Evolutionary conservation across 2,113 vertebrate genomes (phyloP).

Genomic region (Perca fluviatilis): DNA sequence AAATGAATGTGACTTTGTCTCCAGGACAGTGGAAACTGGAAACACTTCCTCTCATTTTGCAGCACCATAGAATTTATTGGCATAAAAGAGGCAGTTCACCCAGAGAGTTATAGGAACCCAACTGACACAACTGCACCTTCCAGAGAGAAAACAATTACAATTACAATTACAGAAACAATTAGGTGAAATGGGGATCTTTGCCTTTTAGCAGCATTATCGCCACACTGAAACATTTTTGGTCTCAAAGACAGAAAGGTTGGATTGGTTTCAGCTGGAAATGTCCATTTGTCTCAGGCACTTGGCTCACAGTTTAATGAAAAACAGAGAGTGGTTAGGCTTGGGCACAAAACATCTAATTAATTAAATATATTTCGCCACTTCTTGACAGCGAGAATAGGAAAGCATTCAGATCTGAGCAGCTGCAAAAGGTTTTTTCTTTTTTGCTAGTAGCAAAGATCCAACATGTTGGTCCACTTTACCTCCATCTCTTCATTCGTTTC

Average conservation of each 20-base stretch:
- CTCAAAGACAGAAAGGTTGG: neutral
- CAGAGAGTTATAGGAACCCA: neutral
- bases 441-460: slow-evolving; percentile 51
- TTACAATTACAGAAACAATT: slow-evolving; percentile 13
- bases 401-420: slow-evolving; percentile 13
- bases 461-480: slow-evolving; percentile 55
- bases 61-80: neutral
- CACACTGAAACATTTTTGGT: slow-evolving; percentile 17
- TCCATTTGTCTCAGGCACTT: slow-evolving; percentile 29
- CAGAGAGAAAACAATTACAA: slow-evolving; percentile 2
- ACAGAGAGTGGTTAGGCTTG: slow-evolving; percentile 4
- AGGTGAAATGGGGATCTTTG: slow-evolving; percentile 11
- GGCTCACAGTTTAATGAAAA: slow-evolving; percentile 34
- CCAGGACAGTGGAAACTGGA: neutral
- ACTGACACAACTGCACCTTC: neutral
- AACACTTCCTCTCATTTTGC: no score
- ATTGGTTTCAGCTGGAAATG: slow-evolving; percentile 32
- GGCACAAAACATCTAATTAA: slow-evolving; percentile 39
- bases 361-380: slow-evolving; percentile 42
- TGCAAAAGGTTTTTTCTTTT: slow-evolving; percentile 2
- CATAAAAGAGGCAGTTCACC: neutral
- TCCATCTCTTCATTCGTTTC: slow-evolving; percentile 60
- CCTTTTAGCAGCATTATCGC: slow-evolving; percentile 29
- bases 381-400: slow-evolving; percentile 22
- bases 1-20: neutral